Base-by-base conservation (phyloP, 37 sponge, comb jelly and placozoan species). In the Sycon ciliatum region DNA sequence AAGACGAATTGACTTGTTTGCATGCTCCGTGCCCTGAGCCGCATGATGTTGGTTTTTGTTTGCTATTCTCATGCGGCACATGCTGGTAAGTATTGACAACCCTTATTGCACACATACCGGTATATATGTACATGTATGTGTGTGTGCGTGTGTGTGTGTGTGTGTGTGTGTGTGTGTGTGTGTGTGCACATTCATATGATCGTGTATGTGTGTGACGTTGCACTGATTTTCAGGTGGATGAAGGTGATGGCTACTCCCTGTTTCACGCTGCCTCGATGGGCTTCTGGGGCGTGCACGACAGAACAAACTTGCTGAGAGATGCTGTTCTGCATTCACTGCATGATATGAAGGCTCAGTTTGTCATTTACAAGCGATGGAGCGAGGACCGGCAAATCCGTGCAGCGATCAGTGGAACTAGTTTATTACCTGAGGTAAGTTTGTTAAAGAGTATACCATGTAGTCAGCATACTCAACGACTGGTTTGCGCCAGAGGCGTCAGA, bases 271-370 rank as follows among this genome's bases (percentile, higher is more conserved):
- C 78, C 39, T 83, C 84, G 13, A 67, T 83, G 1, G 84, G 78
- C 9, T 83, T 83, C 38, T 83, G 84, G 84, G 84, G 84, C n/a
- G 70, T 83, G 0, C 75, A 83, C 27, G 84, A 83, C 55, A 73
- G 84, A 30, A 83, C 78, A 5, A 20, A 42, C 9, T 61, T 83
- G 29, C 68, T 83, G 1, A 72, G 36, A 3, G 34, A 78, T 33
- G 84, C 84, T 13, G 84, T 83, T 13, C 49, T 20, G 32, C 36
- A 53, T 63, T 71, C 78, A 1, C 61, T 83, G 61, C 35, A 32
- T 0, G 79, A 83, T 53, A 31, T 35, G 23, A 78, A 78, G 62
- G 84, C 84, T 13, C 84, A 83, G 70, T 70, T 78, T 37, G 57
- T 56, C 16, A 20, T 83, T 32, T 78, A 78, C 35, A 57, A 71